Conservation (phyloP, 2,888 invertebrate species). For the Drosophila antonietae region DNA sequence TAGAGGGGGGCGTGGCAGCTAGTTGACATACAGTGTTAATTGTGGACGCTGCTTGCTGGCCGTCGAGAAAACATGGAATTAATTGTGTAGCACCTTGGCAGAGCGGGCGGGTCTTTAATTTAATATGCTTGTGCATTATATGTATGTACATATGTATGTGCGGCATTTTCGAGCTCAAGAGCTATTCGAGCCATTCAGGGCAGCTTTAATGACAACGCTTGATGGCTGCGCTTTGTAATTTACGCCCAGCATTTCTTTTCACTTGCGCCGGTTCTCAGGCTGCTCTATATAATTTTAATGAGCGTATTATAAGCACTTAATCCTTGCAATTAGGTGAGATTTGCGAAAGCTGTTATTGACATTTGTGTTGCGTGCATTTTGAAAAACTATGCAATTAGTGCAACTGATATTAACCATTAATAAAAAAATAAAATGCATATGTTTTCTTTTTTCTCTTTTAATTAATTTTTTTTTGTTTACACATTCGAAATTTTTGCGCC, state of each 20-base stretch:
- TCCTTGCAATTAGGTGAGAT: conserved; percentile 46
- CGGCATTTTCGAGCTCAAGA: conserved; percentile 2
- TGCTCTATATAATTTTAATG: conserved; percentile 7
- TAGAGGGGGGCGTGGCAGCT: conserved; percentile 7
- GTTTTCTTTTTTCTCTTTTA: neutral
- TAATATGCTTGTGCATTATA: conserved; percentile 22
- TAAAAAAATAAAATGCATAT: neutral
- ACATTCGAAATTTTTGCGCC: conserved; percentile 5
- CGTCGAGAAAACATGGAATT: neutral
- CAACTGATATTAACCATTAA: conserved; percentile 2
- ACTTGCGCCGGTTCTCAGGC: conserved; percentile 18
- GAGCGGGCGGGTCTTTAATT: conserved; percentile 15
- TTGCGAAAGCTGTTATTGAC: conserved; percentile 55
- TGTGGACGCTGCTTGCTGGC: neutral
- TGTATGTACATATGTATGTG: neutral
- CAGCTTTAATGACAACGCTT: conserved; percentile 36
- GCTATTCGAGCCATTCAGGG: conserved; percentile 7
- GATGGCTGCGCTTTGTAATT: conserved; percentile 34
- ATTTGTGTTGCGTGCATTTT: conserved; percentile 27
- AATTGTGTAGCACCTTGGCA: neutral
- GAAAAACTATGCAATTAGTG: conserved; percentile 12
- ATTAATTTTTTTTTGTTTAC: no score
- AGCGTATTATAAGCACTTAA: conserved; percentile 1
- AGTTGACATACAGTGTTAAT: conserved; percentile 17
- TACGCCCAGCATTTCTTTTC: conserved; percentile 11